phyloP scores from a whole-genome alignment of 2,797 vertebrate genomes.

The Mergus octosetaceus region DNA sequence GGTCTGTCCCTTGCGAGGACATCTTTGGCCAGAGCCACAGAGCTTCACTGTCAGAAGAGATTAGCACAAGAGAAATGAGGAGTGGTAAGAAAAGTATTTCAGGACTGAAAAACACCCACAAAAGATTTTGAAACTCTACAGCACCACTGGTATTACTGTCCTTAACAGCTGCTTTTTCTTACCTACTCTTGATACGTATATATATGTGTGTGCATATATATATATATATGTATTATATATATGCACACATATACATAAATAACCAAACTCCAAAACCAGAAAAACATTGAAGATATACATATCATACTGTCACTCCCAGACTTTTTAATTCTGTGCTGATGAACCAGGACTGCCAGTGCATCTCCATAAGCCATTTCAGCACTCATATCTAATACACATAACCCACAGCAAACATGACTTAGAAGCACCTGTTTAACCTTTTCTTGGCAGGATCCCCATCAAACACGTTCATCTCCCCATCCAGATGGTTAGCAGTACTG shows the following conservation, averaged over 20 bases:
- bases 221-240: neutral
- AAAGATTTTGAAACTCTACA: neutral
- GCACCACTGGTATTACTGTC: neutral
- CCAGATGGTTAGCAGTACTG: neutral
- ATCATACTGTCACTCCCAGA: neutral
- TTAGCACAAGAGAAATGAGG: neutral
- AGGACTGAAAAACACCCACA: neutral
- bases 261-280: neutral
- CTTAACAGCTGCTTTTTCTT: neutral
- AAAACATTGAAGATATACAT: neutral
- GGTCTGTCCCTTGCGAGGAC: neutral
- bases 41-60: neutral
- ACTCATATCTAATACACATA: neutral
- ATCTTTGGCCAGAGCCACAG: neutral
- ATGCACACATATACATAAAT: neutral
- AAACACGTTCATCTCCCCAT: neutral
- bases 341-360: neutral
- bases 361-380: neutral
- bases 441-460: neutral
- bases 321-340: neutral
- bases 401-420: neutral
- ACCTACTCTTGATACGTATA: neutral
- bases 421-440: neutral
- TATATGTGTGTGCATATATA: fast-evolving
- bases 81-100: neutral